phyloP scores from a whole-genome alignment of 1,140 invertebrate genomes.

The Penaeus vannamei region DNA sequence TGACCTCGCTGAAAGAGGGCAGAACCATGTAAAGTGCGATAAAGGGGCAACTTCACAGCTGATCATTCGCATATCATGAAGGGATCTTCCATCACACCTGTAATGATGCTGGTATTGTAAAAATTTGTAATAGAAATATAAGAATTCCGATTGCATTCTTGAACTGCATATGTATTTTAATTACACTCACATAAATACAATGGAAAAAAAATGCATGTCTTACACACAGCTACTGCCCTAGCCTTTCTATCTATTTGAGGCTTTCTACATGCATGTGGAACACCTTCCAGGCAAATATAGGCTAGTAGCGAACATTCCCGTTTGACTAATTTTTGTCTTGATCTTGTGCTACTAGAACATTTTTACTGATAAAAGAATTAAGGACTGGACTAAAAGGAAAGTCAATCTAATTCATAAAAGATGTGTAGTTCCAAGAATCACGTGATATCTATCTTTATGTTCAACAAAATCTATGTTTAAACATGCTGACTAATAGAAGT shows the following conservation, averaged over 20 bases:
- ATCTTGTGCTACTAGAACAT: too few relatives aligned
- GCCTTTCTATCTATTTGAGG: too few relatives aligned
- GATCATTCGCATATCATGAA: slow-evolving; percentile 87
- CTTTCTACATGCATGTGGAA: too few relatives aligned
- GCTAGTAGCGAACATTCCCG: too few relatives aligned
- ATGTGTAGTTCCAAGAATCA: neutral
- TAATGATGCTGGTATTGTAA: slow-evolving; percentile 40
- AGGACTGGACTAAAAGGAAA: too few relatives aligned
- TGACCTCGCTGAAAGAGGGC: slow-evolving; percentile 97
- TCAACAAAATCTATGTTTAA: neutral
- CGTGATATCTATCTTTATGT: neutral
- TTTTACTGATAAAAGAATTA: too few relatives aligned
- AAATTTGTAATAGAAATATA: neutral
- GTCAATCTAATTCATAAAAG: too few relatives aligned
- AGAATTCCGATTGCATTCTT: neutral
- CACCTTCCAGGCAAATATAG: too few relatives aligned
- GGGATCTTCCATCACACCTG: slow-evolving; percentile 90
- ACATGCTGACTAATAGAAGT: neutral
- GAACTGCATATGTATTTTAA: too few relatives aligned
- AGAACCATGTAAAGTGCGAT: slow-evolving; percentile 94
- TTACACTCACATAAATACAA: neutral
- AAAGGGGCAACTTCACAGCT: slow-evolving; percentile 87
- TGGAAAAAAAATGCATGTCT: too few relatives aligned
- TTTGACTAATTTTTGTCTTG: too few relatives aligned
- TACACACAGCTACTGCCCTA: too few relatives aligned